Conservation (phyloP, 2,797 vertebrate genomes). For the Propithecus perrieri region DNA sequence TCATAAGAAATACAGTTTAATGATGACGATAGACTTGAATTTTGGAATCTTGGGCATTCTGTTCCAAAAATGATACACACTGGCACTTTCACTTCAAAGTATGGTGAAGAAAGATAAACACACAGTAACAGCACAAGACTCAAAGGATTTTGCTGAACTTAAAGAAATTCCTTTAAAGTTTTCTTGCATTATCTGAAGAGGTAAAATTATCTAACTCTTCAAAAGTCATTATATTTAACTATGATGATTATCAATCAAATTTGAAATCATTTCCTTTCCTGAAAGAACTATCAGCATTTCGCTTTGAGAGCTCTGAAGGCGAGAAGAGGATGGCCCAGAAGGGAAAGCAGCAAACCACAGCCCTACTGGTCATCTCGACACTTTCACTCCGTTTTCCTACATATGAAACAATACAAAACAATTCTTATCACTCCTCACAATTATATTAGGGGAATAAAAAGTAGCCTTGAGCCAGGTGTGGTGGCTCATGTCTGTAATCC, state of each 20-base stretch:
- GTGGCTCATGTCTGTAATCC: not conserved
- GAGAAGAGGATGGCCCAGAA: not conserved
- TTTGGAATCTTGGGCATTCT: not conserved
- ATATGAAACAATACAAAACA: not conserved
- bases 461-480: not conserved
- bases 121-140: not conserved
- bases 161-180: not conserved
- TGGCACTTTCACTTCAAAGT: not conserved
- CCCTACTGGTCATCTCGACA: not conserved
- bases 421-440: not conserved
- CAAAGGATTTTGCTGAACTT: not conserved
- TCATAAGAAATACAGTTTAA: not conserved
- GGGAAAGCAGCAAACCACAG: not conserved
- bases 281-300: not conserved
- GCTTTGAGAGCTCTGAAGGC: not conserved
- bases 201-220: constrained; percentile 6
- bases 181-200: not conserved
- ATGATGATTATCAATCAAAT: not conserved
- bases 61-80: not conserved
- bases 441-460: constrained; percentile 4
- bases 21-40: not conserved
- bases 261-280: not conserved
- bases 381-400: not conserved
- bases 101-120: not conserved
- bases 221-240: not conserved